A percentile compares a stretch with the other conserved stretches of the same genome.
Evolutionary conservation across 1,140 invertebrate genomes (phyloP).

Genomic region (Brachionus plicatilis): DNA sequence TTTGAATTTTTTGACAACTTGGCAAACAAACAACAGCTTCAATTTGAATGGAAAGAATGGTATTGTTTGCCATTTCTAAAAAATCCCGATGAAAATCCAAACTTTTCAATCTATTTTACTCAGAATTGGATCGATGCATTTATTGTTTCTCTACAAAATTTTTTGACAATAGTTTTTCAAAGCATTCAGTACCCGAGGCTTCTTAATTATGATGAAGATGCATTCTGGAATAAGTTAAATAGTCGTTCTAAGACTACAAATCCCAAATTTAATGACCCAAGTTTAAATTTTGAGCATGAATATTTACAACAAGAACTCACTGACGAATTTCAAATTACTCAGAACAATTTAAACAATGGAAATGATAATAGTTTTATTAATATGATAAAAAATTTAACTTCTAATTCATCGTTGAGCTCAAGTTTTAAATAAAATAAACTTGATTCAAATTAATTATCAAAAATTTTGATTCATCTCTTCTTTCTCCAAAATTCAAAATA

Average conservation of each 20-base stretch:
- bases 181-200: constrained; percentile 55
- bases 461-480: not conserved
- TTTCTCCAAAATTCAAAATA: too few relatives aligned
- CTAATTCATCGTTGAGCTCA: not conserved
- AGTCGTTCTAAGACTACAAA: not conserved
- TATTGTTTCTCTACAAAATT: constrained; percentile 83
- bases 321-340: constrained; percentile 26
- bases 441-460: not conserved
- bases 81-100: constrained; percentile 80
- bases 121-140: constrained; percentile 90
- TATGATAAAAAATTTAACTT: constrained; percentile 30
- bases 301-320: constrained; percentile 33
- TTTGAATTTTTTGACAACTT: constrained; percentile 81
- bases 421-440: not conserved
- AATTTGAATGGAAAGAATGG: constrained; percentile 92
- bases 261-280: not conserved
- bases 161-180: constrained; percentile 74
- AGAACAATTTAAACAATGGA: not conserved
- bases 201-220: constrained; percentile 29
- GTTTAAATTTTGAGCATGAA: constrained; percentile 2
- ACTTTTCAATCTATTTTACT: constrained; percentile 80
- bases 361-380: constrained; percentile 4
- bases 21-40: constrained; percentile 75
- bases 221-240: not conserved
- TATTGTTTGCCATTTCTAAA: constrained; percentile 85